Conservation (phyloP, 2,113 vertebrate species). For the Hyperoodon ampullatus region DNA sequence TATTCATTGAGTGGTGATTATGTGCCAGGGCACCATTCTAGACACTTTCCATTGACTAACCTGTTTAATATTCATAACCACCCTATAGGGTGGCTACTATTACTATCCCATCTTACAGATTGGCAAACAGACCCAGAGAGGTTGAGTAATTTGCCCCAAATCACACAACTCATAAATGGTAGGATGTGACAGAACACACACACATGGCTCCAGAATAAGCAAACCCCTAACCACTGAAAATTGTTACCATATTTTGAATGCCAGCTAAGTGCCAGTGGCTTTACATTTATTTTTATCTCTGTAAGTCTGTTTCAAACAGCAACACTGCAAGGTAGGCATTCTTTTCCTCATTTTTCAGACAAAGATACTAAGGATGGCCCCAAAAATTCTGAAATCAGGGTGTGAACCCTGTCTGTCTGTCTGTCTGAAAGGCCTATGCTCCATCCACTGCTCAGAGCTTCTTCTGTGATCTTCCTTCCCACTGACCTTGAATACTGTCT, state of each 20-base stretch:
- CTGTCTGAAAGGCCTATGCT: neutral
- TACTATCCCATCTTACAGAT: neutral
- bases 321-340: neutral
- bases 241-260: neutral
- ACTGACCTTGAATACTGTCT: neutral
- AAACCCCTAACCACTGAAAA: neutral
- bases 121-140: neutral
- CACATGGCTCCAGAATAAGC: neutral
- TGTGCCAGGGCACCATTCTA: neutral
- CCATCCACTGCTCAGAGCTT: neutral
- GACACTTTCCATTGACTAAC: neutral
- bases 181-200: neutral
- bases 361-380: neutral
- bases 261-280: neutral
- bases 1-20: neutral
- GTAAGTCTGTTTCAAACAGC: neutral
- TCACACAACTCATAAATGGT: neutral
- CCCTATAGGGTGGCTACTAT: neutral
- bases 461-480: neutral
- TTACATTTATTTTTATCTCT: neutral
- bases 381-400: neutral
- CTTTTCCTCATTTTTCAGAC: constrained; percentile 2
- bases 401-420: neutral
- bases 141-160: neutral
- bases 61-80: constrained; percentile 13